Evolutionary conservation across 2,888 invertebrate species (phyloP), one percentile per base, ranked within the genome.

Genomic region (Strigamia crassipes): DNA sequence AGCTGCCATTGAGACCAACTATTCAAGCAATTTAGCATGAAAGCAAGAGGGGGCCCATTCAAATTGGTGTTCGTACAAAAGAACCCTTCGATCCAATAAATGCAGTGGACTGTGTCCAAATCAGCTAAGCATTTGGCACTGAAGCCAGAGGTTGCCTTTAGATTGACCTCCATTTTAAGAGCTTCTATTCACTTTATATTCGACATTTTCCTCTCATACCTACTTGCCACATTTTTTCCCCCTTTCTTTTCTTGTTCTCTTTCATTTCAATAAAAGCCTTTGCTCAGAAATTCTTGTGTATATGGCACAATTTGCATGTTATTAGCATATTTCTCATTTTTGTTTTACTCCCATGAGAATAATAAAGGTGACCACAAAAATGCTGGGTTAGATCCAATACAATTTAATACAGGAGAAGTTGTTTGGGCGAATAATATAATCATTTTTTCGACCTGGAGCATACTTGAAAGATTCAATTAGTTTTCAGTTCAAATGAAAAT

Each of bases 1-100:
- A n/a, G n/a, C n/a, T n/a, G 51, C 51, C 51, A 51, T 51, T 51
- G 51, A 51, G n/a, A 51, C 51, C 51, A 51, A 51, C 51, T 51
- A 51, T 51, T 51, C 51, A 51, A 51, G 51, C 51, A 51, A 51
- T 51, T 51, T 51, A n/a, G n/a, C n/a, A 51, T n/a, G n/a, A 51
- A 51, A 51, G n/a, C 51, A 51, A 51, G 18, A 51, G 51, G 18
- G n/a, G 51, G n/a, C n/a, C 51, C 51, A 51, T 51, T 51, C 51
- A 51, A 51, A 51, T 51, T 51, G 51, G n/a, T 51, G 51, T 51
- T 51, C 51, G n/a, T n/a, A 51, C 51, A 51, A 51, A 34, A 51
- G 51, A 51, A n/a, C 51, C 42, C 51, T 51, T 51, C 51, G 51
- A 51, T 51, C 51, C 51, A 51, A 51, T 51, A 51, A 51, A 51